Evolutionary conservation across 2,113 vertebrate genomes (phyloP).

Genomic region (Odontophorus gujanensis): DNA sequence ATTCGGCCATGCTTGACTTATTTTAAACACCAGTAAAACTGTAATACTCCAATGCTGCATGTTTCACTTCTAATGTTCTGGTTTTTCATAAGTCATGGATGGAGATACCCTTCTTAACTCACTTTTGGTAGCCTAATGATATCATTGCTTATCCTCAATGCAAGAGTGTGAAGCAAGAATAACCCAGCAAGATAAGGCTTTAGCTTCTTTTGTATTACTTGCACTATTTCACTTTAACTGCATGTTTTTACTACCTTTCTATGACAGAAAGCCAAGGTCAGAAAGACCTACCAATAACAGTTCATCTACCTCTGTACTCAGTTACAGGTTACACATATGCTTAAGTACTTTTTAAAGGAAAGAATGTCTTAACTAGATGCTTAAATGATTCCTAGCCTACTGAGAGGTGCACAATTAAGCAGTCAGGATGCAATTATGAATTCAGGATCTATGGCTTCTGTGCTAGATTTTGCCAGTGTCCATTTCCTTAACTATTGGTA

Average conservation of each 20-base stretch:
- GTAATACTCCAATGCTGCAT: background rate
- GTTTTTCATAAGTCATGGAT: background rate
- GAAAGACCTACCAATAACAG: background rate
- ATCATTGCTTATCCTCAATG: background rate
- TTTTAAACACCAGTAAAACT: background rate
- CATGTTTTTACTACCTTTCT: background rate
- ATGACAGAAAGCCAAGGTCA: background rate
- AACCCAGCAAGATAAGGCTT: background rate
- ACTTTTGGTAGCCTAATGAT: background rate
- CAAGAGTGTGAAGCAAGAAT: background rate
- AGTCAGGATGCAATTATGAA: background rate
- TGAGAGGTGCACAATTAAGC: background rate
- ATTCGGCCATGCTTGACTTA: background rate
- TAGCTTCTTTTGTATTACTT: background rate
- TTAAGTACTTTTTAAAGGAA: background rate
- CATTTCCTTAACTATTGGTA: background rate
- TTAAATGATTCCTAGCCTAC: background rate
- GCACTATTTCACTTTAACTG: background rate
- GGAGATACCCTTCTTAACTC: background rate
- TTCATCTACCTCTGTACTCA: background rate
- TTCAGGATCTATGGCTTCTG: background rate
- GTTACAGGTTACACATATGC: background rate
- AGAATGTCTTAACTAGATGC: background rate
- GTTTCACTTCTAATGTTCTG: constrained; percentile 10
- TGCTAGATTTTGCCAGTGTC: background rate